Percentiles rank a stretch among this genome's conserved stretches.
Evolutionary conservation across 2,113 vertebrate species (phyloP).

Genomic region (Labeo rohita): DNA sequence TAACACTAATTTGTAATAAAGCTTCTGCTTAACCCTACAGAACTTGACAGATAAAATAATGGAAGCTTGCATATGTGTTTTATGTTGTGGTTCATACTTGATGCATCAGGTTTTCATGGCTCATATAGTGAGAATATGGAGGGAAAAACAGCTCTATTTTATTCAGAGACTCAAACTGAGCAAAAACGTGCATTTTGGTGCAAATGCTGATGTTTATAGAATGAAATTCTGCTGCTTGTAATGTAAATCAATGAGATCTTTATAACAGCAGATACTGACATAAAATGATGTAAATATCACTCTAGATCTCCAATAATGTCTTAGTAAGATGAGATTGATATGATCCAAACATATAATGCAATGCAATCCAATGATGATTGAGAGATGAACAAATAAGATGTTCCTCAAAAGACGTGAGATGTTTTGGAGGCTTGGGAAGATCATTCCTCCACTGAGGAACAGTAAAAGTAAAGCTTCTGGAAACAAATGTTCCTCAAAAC

Average conservation of each 20-base stretch:
- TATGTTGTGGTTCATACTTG: neutral
- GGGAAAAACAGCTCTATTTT: neutral
- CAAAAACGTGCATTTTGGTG: too few relatives aligned
- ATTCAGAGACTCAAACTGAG: too few relatives aligned
- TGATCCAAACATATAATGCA: neutral
- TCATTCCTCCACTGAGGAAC: too few relatives aligned
- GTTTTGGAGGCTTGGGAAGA: too few relatives aligned
- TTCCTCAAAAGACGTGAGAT: neutral
- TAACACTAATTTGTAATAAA: neutral
- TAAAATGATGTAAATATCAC: too few relatives aligned
- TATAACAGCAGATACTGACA: too few relatives aligned
- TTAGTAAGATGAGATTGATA: neutral
- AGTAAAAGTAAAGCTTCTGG: too few relatives aligned
- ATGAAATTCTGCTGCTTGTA: too few relatives aligned
- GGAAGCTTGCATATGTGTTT: too few relatives aligned
- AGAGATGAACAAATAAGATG: neutral
- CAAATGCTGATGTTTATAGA: too few relatives aligned
- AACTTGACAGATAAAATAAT: neutral
- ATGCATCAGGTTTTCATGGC: too few relatives aligned
- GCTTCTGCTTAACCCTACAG: neutral
- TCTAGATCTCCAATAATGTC: too few relatives aligned
- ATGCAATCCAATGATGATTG: neutral
- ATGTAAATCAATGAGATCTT: neutral
- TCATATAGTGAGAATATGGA: neutral
- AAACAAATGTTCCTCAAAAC: neutral